A percentile compares a stretch with the other conserved stretches of the same genome.
Evolutionary conservation across 2,888 invertebrate species (phyloP).

Genomic region (Saturnia pavonia): DNA sequence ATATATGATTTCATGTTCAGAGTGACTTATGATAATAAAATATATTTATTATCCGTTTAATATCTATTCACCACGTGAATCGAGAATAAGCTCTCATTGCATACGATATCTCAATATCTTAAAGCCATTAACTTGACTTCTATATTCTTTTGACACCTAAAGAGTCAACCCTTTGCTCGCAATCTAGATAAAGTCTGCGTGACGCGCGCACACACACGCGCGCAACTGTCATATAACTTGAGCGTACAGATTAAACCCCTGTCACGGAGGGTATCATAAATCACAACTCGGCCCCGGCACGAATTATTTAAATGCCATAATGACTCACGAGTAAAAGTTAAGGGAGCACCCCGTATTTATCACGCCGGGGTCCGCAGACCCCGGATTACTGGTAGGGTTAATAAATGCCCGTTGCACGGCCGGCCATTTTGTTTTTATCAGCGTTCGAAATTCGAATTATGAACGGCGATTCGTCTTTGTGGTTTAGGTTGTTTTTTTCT

Average conservation of each 20-base stretch:
- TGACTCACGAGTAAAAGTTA: constrained; percentile 73
- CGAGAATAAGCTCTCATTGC: constrained; percentile 15
- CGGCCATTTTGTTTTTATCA: constrained; percentile 72
- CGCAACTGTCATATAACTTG: constrained; percentile 45
- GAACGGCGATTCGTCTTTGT: constrained; percentile 62
- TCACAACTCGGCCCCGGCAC: constrained; percentile 62
- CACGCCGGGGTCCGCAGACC: constrained; percentile 57
- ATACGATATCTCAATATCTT: constrained; percentile 20
- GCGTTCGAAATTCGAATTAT: constrained; percentile 70
- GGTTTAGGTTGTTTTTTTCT: constrained; percentile 41
- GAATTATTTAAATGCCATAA: constrained; percentile 82
- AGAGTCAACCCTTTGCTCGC: constrained; percentile 40
- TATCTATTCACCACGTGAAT: not conserved
- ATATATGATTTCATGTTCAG: not conserved
- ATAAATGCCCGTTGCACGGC: constrained; percentile 62
- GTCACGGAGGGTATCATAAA: constrained; percentile 70
- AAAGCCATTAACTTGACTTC: constrained; percentile 21
- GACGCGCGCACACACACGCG: constrained; percentile 25
- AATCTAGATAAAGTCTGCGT: constrained; percentile 40
- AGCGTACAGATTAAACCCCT: constrained; percentile 54
- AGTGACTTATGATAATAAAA: not conserved
- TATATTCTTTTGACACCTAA: constrained; percentile 24
- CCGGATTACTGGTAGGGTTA: constrained; percentile 70
- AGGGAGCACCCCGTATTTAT: constrained; percentile 71
- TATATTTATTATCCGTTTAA: not conserved